These are phyloP conservation scores for Acestrorhynchus altus DNA, from an alignment of 2,797 vertebrate genomes.

Conservation along the genomic window DNA sequence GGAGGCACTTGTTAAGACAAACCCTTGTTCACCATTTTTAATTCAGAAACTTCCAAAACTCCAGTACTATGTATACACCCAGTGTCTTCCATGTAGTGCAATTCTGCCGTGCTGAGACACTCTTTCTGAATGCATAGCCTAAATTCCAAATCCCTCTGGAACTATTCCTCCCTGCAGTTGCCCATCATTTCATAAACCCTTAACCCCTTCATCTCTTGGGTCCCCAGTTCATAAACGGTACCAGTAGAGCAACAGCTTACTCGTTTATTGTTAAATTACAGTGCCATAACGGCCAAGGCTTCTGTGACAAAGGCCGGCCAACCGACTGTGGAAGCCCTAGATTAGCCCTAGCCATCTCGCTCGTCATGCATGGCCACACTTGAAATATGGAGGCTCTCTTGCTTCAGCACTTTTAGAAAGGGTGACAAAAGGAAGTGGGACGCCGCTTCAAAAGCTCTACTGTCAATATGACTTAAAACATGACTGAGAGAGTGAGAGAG, in stretches of 20 bases:
- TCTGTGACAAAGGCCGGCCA: conserved; percentile 9
- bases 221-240: neutral
- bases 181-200: neutral
- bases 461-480: conserved; percentile 20
- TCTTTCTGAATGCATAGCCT: conserved; percentile 1
- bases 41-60: too few relatives aligned
- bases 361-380: conserved; percentile 51
- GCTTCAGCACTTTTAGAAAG: conserved; percentile 48
- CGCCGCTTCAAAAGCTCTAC: conserved; percentile 16
- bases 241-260: conserved; percentile 36
- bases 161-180: neutral
- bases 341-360: conserved; percentile 49
- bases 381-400: conserved; percentile 47
- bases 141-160: conserved; percentile 27
- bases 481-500: neutral
- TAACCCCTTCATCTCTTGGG: neutral
- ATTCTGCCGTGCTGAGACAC: too few relatives aligned
- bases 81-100: neutral
- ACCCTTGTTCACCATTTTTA: neutral
- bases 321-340: conserved; percentile 37
- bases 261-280: conserved; percentile 42
- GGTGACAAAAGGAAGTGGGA: conserved; percentile 41
- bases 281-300: conserved; percentile 27
- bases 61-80: neutral
- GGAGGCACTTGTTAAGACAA: too few relatives aligned